A percentile compares a stretch with the other conserved stretches of the same genome.
phyloP scores from a whole-genome alignment of 2,113 vertebrate genomes.

The Pandion haliaetus region DNA sequence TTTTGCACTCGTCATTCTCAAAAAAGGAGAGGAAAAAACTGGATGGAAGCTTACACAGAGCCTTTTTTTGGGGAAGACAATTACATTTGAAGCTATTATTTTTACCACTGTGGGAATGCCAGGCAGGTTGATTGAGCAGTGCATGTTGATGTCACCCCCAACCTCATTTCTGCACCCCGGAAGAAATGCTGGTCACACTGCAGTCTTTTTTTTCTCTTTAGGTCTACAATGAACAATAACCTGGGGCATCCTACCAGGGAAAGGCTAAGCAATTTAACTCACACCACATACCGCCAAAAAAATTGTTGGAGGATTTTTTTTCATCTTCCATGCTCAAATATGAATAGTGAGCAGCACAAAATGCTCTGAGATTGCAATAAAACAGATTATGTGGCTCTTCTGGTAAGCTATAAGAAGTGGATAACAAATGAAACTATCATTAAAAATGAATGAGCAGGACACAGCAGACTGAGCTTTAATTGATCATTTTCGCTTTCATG shows the following conservation, averaged over 20 bases:
- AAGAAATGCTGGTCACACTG: background rate
- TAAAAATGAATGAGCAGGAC: background rate
- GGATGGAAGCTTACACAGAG: background rate
- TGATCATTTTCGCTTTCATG: background rate
- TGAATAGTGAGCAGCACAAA: fast-evolving
- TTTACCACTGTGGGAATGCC: fast-evolving
- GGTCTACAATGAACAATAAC: background rate
- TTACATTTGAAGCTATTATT: background rate
- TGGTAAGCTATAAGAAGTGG: background rate
- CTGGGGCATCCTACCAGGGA: background rate
- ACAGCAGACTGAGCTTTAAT: background rate
- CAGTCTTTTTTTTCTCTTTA: background rate
- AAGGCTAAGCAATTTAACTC: background rate
- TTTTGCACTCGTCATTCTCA: background rate
- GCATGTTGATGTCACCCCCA: background rate
- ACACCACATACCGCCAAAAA: background rate
- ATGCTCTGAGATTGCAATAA: background rate
- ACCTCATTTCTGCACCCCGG: background rate
- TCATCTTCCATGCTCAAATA: background rate
- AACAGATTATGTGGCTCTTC: background rate
- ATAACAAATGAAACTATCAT: background rate
- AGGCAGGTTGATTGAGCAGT: background rate
- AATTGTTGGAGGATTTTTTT: background rate
- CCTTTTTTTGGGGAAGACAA: background rate
- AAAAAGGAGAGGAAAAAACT: background rate